Evolutionary conservation across 1,140 invertebrate species (phyloP).

Genomic region (Penaeus indicus): DNA sequence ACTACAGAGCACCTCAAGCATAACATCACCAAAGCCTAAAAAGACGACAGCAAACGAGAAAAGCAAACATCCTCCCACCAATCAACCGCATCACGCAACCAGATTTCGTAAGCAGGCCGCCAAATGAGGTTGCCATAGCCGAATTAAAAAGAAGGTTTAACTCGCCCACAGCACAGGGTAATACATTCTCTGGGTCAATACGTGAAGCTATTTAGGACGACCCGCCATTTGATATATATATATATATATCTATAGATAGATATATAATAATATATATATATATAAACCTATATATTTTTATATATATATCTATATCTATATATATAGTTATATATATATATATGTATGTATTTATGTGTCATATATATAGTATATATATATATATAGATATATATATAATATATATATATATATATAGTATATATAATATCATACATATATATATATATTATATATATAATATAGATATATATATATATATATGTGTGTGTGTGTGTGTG

Average conservation of each 20-base stretch:
- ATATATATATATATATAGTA: conserved; percentile 52
- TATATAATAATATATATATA: neutral
- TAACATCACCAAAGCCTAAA: no score
- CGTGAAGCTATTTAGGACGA: no score
- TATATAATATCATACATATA: conserved; percentile 44
- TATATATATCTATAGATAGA: neutral
- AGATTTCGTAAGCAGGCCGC: no score
- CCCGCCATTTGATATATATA: neutral
- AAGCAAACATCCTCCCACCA: no score
- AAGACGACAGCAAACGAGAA: no score
- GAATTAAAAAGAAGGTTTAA: neutral
- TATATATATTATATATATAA: no score
- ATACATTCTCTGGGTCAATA: neutral
- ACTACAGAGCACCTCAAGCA: no score
- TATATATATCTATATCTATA: conserved; percentile 28
- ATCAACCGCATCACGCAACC: no score
- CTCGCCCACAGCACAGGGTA: neutral
- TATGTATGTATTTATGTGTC: no score
- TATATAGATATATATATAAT: conserved; percentile 31
- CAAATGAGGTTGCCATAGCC: no score
- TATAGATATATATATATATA: conserved; percentile 47
- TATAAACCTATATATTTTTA: neutral
- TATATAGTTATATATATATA: neutral
- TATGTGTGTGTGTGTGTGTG: conserved; percentile 1
- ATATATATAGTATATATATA: conserved; percentile 48